Base-by-base conservation (phyloP, 2,113 vertebrate species). In the Menidia beryllina region DNA sequence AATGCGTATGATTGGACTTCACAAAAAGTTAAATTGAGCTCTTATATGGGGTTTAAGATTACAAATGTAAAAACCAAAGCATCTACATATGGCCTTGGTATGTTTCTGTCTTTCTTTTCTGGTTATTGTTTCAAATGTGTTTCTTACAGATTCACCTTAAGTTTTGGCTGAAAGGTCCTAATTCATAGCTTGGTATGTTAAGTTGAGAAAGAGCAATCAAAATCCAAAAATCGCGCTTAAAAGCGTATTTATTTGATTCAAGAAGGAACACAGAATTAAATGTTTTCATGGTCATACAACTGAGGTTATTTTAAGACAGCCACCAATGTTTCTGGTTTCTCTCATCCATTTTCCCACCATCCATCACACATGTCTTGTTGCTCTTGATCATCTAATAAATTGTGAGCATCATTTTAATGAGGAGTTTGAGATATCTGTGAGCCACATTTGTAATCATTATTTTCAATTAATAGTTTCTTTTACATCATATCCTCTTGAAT, bases 281-380 rank as follows among this genome's bases (percentile, higher is more conserved):
- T 58, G 63, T 80, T 67, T 77, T 62, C 53, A 47, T 57, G 57
- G 63, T 47, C 70, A 64, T 57, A 73, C n/a, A n/a, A n/a, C 69
- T 85, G 49, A 55, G 63, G 75, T 70, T 86, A 72, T 85, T 88
- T 87, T 66, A 45, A 59, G 73, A 61, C 39, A 34, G 65, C 54
- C 41, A 57, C 61, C n/a, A 45, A 72, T 45, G 41, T 67, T 24
- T 52, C 57, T 87, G 76, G 75, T 72, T 64, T 75, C 41, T 49
- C 30, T 81, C 78, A 72, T 55, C 14, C 8, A 20, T 60, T 72
- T 87, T 81, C 78, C 81, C 82, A 86, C 80, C 81, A 30, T 72
- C 54, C 56, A 56, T 4, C 6, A 11, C 65, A 47, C 59, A 53
- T 4, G 36, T 56, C 41, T 15, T 58, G 15, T 50, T 69, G 60